A percentile compares a stretch with the other conserved stretches of the same genome.
Conservation (phyloP, 2,797 vertebrate species). For the Podargus strigoides region DNA sequence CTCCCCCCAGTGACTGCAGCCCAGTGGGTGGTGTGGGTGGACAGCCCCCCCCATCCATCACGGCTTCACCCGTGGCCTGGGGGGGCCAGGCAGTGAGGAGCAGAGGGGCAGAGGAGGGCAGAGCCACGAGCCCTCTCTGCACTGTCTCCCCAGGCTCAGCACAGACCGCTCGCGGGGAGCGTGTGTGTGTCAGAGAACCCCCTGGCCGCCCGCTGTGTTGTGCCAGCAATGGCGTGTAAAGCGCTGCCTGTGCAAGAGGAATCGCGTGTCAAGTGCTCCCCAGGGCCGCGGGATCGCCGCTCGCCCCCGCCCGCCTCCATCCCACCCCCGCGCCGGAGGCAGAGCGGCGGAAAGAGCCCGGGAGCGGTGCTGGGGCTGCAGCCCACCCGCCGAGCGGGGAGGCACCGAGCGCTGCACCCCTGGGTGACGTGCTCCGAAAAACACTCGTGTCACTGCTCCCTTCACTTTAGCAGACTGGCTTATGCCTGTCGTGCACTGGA, state of each 20-base stretch:
- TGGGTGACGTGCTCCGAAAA: background rate
- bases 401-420: background rate
- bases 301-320: background rate
- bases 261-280: constrained; percentile 64
- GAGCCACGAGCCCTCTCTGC: background rate
- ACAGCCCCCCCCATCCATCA: background rate
- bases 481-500: accelerated
- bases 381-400: background rate
- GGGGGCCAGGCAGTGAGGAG: background rate
- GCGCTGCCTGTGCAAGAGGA: constrained; percentile 5
- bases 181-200: background rate
- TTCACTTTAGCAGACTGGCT: background rate
- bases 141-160: accelerated
- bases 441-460: accelerated
- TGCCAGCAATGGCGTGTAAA: constrained; percentile 65
- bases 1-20: background rate
- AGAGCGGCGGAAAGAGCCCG: background rate
- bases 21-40: background rate
- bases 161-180: too few species aligned
- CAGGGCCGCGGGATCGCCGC: background rate
- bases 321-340: accelerated
- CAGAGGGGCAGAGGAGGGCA: background rate
- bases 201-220: constrained; percentile 41
- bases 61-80: background rate
- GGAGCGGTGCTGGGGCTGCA: background rate